Conservation (phyloP, 2,113 vertebrate species). For the Entelurus aequoreus region DNA sequence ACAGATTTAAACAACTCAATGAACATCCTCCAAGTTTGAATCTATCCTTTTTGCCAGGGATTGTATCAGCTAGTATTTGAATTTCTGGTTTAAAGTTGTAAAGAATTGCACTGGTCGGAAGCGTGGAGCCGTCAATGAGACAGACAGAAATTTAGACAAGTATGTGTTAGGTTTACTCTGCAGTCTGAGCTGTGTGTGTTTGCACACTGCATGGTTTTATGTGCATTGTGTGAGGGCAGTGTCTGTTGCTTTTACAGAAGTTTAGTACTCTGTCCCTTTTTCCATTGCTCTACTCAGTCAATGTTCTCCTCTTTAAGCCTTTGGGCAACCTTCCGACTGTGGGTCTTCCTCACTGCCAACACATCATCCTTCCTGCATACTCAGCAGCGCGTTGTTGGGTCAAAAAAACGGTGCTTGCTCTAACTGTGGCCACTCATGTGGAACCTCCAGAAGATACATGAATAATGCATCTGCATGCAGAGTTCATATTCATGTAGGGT, state of each 20-base stretch:
- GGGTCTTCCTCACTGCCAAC: slow-evolving; percentile 14
- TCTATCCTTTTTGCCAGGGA: too few species aligned
- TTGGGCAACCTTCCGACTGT: slow-evolving; percentile 14
- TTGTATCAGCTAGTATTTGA: neutral
- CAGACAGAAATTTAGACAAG: slow-evolving; percentile 41
- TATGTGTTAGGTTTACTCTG: slow-evolving; percentile 44
- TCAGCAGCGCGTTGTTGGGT: slow-evolving; percentile 59
- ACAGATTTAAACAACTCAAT: too few species aligned
- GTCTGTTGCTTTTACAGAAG: slow-evolving; percentile 15
- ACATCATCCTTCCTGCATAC: slow-evolving; percentile 14
- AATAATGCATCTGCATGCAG: slow-evolving; percentile 60
- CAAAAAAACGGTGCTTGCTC: slow-evolving; percentile 39
- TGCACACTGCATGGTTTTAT: neutral
- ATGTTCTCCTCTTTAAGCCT: slow-evolving; percentile 34
- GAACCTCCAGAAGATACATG: slow-evolving; percentile 61
- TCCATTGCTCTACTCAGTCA: slow-evolving; percentile 19
- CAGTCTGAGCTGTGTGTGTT: slow-evolving; percentile 32
- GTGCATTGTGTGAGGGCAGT: neutral
- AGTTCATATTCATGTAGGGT: slow-evolving; percentile 41
- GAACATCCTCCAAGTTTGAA: too few species aligned
- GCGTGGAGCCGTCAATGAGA: slow-evolving; percentile 17
- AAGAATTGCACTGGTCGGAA: slow-evolving; percentile 19
- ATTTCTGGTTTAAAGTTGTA: slow-evolving; percentile 3
- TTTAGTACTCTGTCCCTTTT: slow-evolving; percentile 29
- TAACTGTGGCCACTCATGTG: slow-evolving; percentile 61